These are phyloP conservation scores for Cybosia mesomella DNA, from an alignment of 2,888 invertebrate genomes.

Conservation along the genomic window DNA sequence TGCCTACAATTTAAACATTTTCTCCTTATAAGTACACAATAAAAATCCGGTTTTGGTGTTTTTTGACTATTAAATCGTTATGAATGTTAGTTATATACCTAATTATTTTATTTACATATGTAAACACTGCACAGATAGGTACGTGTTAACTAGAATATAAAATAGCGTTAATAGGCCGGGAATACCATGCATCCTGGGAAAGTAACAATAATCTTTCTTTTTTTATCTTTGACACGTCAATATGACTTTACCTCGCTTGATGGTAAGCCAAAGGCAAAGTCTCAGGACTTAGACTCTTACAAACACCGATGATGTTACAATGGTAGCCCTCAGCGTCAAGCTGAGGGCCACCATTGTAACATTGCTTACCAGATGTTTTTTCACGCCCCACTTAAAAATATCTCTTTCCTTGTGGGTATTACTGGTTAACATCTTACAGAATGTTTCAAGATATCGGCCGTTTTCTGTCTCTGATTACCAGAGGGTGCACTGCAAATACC, in stretches of 20 bases:
- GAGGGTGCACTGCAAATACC: too few relatives aligned
- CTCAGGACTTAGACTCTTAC: too few relatives aligned
- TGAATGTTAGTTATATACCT: background rate
- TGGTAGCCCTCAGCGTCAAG: too few relatives aligned
- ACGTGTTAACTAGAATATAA: background rate
- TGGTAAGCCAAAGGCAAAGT: too few relatives aligned
- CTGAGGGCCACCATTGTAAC: too few relatives aligned
- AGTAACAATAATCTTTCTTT: background rate
- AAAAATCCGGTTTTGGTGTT: background rate
- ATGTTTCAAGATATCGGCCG: background rate
- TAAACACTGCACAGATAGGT: background rate
- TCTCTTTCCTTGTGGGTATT: background rate
- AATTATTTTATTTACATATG: constrained; percentile 1
- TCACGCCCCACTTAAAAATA: too few relatives aligned
- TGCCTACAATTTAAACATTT: constrained; percentile 20
- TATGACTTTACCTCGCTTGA: too few relatives aligned
- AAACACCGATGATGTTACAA: too few relatives aligned
- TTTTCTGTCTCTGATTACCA: too few relatives aligned
- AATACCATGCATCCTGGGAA: background rate
- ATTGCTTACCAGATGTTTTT: too few relatives aligned
- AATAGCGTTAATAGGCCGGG: background rate
- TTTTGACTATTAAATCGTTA: background rate
- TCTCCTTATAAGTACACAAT: constrained; percentile 28
- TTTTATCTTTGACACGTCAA: too few relatives aligned
- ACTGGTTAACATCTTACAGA: background rate